Percentiles rank a stretch among this genome's conserved stretches.
These are phyloP conservation scores for Urechis unicinctus DNA, from an alignment of 2,888 invertebrate genomes.

Conservation along the genomic window DNA sequence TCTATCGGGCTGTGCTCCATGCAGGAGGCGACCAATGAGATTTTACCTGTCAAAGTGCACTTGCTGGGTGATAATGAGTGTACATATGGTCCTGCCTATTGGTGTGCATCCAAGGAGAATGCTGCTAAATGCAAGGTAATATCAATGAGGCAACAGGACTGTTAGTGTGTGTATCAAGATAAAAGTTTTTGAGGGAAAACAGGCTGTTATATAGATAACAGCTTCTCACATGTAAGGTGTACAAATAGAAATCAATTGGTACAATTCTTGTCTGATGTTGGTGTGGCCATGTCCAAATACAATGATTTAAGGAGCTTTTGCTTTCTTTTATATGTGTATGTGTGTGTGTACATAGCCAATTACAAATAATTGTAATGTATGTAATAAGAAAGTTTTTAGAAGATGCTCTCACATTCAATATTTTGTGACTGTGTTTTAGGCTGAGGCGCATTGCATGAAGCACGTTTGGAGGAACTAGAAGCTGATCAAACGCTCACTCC, in stretches of 20 bases:
- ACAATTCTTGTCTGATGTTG: background rate
- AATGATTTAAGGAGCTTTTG: too few species aligned
- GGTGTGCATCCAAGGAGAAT: conserved; percentile 30
- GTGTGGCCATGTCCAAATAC: background rate
- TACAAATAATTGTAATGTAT: too few species aligned
- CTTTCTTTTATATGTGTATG: too few species aligned
- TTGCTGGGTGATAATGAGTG: conserved; percentile 30
- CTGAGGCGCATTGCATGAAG: conserved; percentile 6
- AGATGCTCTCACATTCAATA: too few species aligned
- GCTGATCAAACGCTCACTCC: too few species aligned
- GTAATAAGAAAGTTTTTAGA: too few species aligned
- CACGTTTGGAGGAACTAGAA: conserved; percentile 10
- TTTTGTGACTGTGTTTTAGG: too few species aligned
- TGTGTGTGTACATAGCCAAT: too few species aligned
- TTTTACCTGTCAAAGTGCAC: conserved; percentile 6
- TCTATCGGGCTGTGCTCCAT: conserved; percentile 10
- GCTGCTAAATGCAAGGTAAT: conserved; percentile 34
- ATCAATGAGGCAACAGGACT: background rate
- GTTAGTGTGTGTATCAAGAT: background rate
- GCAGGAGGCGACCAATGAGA: background rate
- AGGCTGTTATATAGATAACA: background rate
- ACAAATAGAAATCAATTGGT: background rate
- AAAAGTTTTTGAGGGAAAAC: background rate
- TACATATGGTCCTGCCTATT: conserved; percentile 35
- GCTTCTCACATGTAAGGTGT: background rate